A percentile compares a stretch with the other conserved stretches of the same genome.
These are phyloP conservation scores for Martes flavigula DNA, from an alignment of 2,797 vertebrate genomes.

Conservation along the genomic window DNA sequence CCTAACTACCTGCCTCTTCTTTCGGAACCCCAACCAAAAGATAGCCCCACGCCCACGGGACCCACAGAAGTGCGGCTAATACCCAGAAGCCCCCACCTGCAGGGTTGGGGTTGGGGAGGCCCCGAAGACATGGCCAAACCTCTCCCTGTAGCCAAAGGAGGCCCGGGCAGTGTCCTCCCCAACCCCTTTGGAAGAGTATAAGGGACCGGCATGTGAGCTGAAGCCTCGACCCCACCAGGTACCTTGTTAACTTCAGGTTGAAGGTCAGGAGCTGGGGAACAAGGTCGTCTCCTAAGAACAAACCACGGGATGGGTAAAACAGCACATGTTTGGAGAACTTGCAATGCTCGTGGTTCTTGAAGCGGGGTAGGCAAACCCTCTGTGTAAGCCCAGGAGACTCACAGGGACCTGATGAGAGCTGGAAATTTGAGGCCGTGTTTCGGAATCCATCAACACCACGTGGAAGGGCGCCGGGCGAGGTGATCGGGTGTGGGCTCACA, in stretches of 20 bases:
- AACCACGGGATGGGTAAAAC: neutral
- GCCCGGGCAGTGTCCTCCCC: neutral
- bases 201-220: neutral
- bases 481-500: neutral
- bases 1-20: neutral
- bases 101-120: neutral
- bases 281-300: neutral
- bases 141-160: neutral
- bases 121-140: neutral
- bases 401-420: neutral
- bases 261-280: neutral
- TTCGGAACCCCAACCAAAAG: neutral
- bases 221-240: neutral
- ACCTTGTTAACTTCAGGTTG: neutral
- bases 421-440: neutral
- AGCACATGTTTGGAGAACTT: neutral
- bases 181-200: neutral
- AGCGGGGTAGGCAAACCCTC: neutral
- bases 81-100: neutral
- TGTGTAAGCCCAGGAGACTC: neutral
- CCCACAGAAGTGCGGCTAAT: neutral
- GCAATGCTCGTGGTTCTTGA: neutral
- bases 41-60: neutral
- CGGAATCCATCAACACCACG: neutral
- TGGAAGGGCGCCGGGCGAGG: neutral